phyloP scores from a whole-genome alignment of 2,888 invertebrate genomes.

The Ellobium chinense region DNA sequence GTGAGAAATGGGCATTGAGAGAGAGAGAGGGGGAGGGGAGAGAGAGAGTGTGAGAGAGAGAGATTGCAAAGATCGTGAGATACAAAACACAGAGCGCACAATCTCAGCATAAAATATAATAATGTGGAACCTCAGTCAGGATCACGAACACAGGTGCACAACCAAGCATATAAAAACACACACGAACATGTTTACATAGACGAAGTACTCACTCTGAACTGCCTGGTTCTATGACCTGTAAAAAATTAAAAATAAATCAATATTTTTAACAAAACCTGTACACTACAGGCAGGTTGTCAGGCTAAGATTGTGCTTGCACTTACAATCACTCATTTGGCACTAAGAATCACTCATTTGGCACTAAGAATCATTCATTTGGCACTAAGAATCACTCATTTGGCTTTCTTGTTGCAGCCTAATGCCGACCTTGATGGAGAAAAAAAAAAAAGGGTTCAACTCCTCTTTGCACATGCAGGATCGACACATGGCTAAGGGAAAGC shows the following conservation, averaged over 20 bases:
- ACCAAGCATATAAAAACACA: background rate
- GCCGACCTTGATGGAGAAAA: no score
- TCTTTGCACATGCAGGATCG: no score
- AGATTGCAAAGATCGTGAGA: background rate
- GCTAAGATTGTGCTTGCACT: no score
- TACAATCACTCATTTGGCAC: no score
- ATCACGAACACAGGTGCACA: background rate
- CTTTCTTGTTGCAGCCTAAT: no score
- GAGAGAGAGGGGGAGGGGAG: background rate
- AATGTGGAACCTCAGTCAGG: background rate
- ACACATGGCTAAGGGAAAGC: no score
- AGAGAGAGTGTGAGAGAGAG: background rate
- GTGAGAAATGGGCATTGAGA: background rate
- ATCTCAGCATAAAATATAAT: background rate
- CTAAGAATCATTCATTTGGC: no score
- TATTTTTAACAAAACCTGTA: background rate
- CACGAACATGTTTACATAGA: background rate
- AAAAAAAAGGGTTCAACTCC: no score
- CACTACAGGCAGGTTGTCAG: background rate
- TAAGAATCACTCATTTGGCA: no score
- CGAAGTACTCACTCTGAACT: conserved; percentile 16
- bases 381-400: no score
- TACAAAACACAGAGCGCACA: background rate
- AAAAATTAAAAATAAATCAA: conserved; percentile 15
- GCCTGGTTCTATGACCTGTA: background rate